Evolutionary conservation across 1,140 invertebrate species (phyloP).

Genomic region (Drosophila auraria): DNA sequence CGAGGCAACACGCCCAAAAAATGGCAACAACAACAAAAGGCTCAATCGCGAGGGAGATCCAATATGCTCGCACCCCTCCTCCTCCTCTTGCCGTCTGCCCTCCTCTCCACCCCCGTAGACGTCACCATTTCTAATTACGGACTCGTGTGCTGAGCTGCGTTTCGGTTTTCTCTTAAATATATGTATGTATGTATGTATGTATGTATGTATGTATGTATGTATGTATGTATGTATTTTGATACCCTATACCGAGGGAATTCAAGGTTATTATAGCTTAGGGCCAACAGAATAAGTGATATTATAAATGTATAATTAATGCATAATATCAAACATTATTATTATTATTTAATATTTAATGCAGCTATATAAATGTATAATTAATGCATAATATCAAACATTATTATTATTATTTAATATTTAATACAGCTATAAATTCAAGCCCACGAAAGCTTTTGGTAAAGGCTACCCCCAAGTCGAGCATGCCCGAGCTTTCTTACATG

Average conservation of each 20-base stretch:
- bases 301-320: neutral
- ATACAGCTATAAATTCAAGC: neutral
- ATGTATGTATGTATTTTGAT: neutral
- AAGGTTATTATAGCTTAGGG: neutral
- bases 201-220: neutral
- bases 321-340: neutral
- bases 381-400: neutral
- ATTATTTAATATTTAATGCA: neutral
- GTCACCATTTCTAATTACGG: conserved; percentile 71
- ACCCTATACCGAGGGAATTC: no score
- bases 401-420: neutral
- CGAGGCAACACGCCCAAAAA: conserved; percentile 77
- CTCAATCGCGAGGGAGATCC: conserved; percentile 35
- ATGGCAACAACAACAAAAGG: conserved; percentile 34
- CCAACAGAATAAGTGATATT: neutral
- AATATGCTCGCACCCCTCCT: conserved; percentile 31
- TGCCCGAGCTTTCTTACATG: conserved; percentile 1
- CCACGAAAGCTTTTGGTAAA: no score
- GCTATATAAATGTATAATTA: neutral
- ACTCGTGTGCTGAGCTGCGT: conserved; percentile 69
- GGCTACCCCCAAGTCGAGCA: neutral
- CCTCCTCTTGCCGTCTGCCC: neutral
- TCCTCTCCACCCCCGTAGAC: conserved; percentile 19
- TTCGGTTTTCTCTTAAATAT: conserved; percentile 31
- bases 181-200: neutral